Base-by-base conservation (phyloP, 2,797 vertebrate genomes). In the Brachyrhaphis roseni region DNA sequence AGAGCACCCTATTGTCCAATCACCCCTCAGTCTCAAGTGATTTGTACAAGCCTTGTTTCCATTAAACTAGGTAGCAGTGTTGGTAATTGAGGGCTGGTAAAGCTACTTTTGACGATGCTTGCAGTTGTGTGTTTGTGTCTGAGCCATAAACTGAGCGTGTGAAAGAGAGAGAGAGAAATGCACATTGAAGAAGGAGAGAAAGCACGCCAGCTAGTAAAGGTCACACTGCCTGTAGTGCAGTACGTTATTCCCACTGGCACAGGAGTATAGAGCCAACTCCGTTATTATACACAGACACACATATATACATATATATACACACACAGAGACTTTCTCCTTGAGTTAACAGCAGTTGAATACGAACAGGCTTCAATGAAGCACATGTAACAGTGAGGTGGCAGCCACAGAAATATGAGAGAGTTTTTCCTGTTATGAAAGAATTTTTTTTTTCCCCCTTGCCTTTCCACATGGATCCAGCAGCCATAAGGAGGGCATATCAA, bases 191-290 rank as follows among this genome's bases (percentile, higher is more conserved):
- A 82, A 74, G 82, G 86, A 83, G 86, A 82, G 88, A 84, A 84
- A 89, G 87, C 80, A 86, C 49, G 82, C 49, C 74, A 87, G 89
- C 90, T 81, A 88, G 89, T 90, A 94, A 94, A 95, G 94, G 94
- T 94, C 93, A 94, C 88, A 78, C 87, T 91, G 92, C 93, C 93
- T 93, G 91, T 92, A 92, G 92, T 84, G 81, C 90, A 88, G 91
- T 92, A 91, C 78, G 88, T 87, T 93, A 94, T 94, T 94, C 93
- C 91, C 92, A 91, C 80, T 74, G 90, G 93, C 89, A 78, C 84
- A 92, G 78, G 82, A 91, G 89, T 90, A 90, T 88, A 89, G 90
- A 90, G 89, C 90, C 88, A 90, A 87, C 87, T 89, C 90, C 87
- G 91, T 86, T 91, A 90, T 89, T 87, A 84, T 77, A 88, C 78